A percentile compares a stretch with the other conserved stretches of the same genome.
Conservation (phyloP, 1,140 invertebrate species). For the Arctopsyche grandis region DNA sequence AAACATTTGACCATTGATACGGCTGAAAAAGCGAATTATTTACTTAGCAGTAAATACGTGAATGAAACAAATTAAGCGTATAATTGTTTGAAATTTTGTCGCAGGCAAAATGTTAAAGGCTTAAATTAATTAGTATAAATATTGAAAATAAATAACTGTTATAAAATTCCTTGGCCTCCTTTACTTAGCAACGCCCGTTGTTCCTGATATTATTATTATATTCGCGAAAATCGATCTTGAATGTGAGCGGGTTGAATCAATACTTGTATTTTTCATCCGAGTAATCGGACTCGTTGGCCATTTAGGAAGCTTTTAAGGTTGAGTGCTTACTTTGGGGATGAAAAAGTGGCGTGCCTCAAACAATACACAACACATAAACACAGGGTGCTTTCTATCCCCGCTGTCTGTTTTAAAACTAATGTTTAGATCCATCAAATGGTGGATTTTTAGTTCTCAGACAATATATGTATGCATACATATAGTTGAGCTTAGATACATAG, state of each 20-base stretch:
- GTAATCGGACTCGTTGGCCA: background rate
- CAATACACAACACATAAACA: background rate
- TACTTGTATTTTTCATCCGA: background rate
- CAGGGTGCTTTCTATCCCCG: too few relatives aligned
- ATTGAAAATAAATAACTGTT: too few relatives aligned
- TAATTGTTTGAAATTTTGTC: too few relatives aligned
- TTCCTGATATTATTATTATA: background rate
- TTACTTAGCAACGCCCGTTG: too few relatives aligned
- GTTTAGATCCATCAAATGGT: background rate
- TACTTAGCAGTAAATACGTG: too few relatives aligned
- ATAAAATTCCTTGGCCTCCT: too few relatives aligned
- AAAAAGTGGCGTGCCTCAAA: background rate
- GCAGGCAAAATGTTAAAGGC: too few relatives aligned
- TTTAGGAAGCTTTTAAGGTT: constrained; percentile 18
- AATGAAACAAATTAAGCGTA: too few relatives aligned
- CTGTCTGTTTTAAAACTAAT: background rate
- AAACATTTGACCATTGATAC: too few relatives aligned
- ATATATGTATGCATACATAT: background rate
- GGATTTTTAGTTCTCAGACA: background rate
- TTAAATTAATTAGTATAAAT: too few relatives aligned
- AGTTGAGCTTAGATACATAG: background rate
- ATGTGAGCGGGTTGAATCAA: background rate
- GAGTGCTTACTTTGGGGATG: constrained; percentile 8
- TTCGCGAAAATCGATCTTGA: background rate
- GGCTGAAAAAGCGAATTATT: too few relatives aligned